phyloP scores from a whole-genome alignment of 2,797 vertebrate species.

The Acestrorhynchus altus region DNA sequence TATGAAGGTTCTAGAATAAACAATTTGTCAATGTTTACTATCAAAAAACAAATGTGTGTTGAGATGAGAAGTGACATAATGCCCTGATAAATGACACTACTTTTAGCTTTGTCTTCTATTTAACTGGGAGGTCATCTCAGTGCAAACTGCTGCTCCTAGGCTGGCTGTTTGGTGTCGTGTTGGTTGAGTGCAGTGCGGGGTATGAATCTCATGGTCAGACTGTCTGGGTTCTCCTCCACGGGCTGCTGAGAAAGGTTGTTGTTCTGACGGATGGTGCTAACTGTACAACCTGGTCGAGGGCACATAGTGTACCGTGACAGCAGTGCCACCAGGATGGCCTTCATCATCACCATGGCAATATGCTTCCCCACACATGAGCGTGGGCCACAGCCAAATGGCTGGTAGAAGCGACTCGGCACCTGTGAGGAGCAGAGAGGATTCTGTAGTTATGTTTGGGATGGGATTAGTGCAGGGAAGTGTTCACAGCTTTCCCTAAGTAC shows the following conservation, averaged over 20 bases:
- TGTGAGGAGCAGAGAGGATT: constrained; percentile 59
- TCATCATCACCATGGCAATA: constrained; percentile 97
- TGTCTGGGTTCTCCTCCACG: constrained; percentile 75
- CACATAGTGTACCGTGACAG: constrained; percentile 85
- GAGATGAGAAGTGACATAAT: not conserved
- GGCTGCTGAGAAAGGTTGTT: constrained; percentile 91
- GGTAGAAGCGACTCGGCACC: constrained; percentile 94
- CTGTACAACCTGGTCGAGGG: constrained; percentile 76
- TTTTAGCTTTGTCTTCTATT: not conserved
- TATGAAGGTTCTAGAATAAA: not conserved
- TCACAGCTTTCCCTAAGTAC: not conserved
- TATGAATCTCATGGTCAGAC: constrained; percentile 87
- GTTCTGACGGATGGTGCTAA: constrained; percentile 84
- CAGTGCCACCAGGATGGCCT: constrained; percentile 88
- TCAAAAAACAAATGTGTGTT: not conserved
- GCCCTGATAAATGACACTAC: too few relatives aligned
- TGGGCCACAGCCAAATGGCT: constrained; percentile 94
- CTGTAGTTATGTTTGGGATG: not conserved
- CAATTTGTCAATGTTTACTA: not conserved
- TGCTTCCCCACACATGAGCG: constrained; percentile 94
- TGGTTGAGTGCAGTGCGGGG: constrained; percentile 67
- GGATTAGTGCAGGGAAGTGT: not conserved
- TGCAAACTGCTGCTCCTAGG: not conserved
- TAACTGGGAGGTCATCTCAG: not conserved
- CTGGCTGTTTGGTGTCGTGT: not conserved